Base-by-base conservation (phyloP, 2,888 invertebrate genomes). In the Catocala fraxini region DNA sequence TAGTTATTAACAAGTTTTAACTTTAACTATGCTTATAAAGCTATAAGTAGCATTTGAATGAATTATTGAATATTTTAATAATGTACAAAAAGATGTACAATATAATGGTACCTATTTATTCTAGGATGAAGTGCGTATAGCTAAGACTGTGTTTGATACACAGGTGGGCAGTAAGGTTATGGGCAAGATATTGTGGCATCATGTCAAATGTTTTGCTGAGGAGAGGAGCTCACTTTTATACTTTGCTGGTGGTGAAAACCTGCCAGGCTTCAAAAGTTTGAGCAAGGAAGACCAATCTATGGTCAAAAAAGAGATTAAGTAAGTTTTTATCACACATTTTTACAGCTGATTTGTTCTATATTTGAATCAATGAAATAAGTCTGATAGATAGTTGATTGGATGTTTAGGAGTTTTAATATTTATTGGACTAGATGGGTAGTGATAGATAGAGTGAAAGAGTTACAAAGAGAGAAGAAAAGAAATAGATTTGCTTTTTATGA, bases 141-240 rank as follows among this genome's bases (percentile, higher is more conserved):
- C 97, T 0, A 98, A 98, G 88, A 97, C 97, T 71, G 98, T 98
- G 74, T 98, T 94, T 89, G 97, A 98, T 63, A 96, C 96, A 52
- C 97, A 97, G 77, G 94, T 97, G 15, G 98, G 97, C 0, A 96
- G 95, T 80, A 96, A 96, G 85, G 98, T 96, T 88, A 98, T 98
- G 0, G 98, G 98, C 0, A 95, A 97, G 79, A 96, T 98, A 61
- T 92, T 96, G 56, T 99, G 99, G 99, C 97, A 99, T 88, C 99
- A 99, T 89, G 88, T 98, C 3, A 97, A 97, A 64, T 99, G 99
- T 85, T 99, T 99, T 92, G 96, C 96, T 0, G 96, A 97, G 81
- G 78, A 89, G 0, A 95, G 98, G 45, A 94, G 95, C 15, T 96
- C 97, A 7, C 88, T 98, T 3, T 95, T 96, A 12, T 99, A 96